Evolutionary conservation across 2,113 vertebrate genomes (phyloP).

Genomic region (Odocoileus virginianus): DNA sequence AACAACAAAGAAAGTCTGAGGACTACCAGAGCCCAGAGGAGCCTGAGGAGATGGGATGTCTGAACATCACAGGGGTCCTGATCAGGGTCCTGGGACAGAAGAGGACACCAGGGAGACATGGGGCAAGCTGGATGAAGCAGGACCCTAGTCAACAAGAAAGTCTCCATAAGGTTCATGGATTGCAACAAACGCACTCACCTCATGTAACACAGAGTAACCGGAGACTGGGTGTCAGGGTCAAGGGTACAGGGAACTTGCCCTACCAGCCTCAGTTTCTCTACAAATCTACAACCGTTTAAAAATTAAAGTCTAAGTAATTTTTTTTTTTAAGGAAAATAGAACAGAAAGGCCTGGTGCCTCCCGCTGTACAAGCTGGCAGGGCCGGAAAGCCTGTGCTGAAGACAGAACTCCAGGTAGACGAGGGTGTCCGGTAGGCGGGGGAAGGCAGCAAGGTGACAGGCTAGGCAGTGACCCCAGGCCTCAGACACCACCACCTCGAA

Average conservation of each 20-base stretch:
- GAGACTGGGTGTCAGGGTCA: not conserved
- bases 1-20: not conserved
- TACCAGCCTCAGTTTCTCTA: not conserved
- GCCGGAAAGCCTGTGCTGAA: not conserved
- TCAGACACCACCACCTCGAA: not conserved
- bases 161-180: rapidly evolving
- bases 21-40: not conserved
- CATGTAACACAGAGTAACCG: not conserved
- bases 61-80: not conserved
- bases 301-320: not conserved
- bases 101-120: not conserved
- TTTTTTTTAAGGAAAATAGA: not conserved
- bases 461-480: not conserved
- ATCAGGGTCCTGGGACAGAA: not conserved
- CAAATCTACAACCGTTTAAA: not conserved
- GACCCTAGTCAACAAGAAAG: not conserved
- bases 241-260: not conserved
- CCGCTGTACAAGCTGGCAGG: not conserved
- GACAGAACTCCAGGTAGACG: not conserved
- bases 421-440: not conserved
- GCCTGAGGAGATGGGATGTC: rapidly evolving
- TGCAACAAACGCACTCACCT: not conserved
- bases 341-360: not conserved
- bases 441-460: not conserved
- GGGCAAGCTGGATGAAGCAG: not conserved